phyloP scores from a whole-genome alignment of 2,797 vertebrate species.

The Echeneis naucrates region DNA sequence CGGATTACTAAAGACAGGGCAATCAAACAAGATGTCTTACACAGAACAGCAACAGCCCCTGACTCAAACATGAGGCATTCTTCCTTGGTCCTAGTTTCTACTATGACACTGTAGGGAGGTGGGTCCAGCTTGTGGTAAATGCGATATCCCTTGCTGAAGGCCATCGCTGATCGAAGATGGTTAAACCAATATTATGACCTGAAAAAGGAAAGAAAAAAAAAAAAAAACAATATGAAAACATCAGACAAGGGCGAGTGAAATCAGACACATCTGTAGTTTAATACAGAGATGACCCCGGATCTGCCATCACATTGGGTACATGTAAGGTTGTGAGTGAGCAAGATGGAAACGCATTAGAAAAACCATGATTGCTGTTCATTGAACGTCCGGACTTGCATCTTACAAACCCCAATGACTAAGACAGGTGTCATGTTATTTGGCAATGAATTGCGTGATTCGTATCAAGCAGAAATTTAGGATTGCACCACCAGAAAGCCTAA shows the following conservation, averaged over 20 bases:
- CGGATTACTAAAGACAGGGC: background rate
- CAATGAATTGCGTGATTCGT: constrained; percentile 19
- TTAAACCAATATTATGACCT: constrained; percentile 69
- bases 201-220: constrained; percentile 18
- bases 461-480: constrained; percentile 4
- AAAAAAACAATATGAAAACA: background rate
- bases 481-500: constrained; percentile 42
- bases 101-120: constrained; percentile 95
- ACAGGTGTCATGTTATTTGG: background rate
- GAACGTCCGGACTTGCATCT: background rate
- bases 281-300: background rate
- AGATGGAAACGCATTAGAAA: background rate
- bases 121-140: constrained; percentile 98
- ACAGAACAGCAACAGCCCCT: constrained; percentile 96
- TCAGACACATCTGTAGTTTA: constrained; percentile 6
- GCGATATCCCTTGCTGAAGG: constrained; percentile 98
- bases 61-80: constrained; percentile 99
- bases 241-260: background rate
- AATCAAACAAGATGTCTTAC: constrained; percentile 84
- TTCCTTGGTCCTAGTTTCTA: constrained; percentile 93
- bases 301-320: background rate
- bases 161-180: constrained; percentile 86
- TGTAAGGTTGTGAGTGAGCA: background rate
- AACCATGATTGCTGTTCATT: background rate
- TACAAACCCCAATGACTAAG: background rate